Conservation (phyloP, 2,797 vertebrate species). For the Hylomyscus alleni region DNA sequence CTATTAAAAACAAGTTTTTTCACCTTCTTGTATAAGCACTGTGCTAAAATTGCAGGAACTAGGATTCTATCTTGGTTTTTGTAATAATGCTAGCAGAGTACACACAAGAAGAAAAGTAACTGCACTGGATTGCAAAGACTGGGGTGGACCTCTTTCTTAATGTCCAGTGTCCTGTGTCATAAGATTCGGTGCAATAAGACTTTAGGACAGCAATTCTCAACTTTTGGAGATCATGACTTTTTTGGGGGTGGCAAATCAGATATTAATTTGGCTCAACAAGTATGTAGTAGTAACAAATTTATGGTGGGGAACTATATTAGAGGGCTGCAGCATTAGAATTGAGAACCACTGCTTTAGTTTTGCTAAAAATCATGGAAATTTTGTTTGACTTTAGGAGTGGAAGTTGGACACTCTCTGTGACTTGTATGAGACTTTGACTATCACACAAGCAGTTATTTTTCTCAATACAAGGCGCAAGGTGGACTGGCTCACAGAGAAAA, state of each 20-base stretch:
- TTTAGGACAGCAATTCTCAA: background rate
- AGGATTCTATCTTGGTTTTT: constrained; percentile 89
- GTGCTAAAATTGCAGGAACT: constrained; percentile 94
- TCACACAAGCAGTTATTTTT: constrained; percentile 99
- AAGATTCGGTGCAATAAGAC: constrained; percentile 92
- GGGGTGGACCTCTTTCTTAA: constrained; percentile 98
- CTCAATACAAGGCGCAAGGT: constrained; percentile 99
- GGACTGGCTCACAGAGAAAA: constrained; percentile 99
- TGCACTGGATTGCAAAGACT: constrained; percentile 90
- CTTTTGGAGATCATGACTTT: background rate
- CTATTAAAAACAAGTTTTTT: background rate
- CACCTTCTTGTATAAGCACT: constrained; percentile 95
- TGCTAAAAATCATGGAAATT: constrained; percentile 91
- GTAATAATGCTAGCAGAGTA: constrained; percentile 94
- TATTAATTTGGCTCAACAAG: background rate
- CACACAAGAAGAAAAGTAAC: constrained; percentile 92
- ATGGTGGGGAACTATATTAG: background rate
- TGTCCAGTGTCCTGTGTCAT: constrained; percentile 95
- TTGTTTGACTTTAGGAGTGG: constrained; percentile 93
- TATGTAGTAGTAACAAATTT: accelerated
- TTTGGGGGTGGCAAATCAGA: background rate
- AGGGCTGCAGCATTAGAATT: background rate
- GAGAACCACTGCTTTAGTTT: background rate
- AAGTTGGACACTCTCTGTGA: constrained; percentile 99
- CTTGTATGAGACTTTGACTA: constrained; percentile 98